Conservation (phyloP, 2,888 invertebrate genomes). For the Strigamia maritima region DNA sequence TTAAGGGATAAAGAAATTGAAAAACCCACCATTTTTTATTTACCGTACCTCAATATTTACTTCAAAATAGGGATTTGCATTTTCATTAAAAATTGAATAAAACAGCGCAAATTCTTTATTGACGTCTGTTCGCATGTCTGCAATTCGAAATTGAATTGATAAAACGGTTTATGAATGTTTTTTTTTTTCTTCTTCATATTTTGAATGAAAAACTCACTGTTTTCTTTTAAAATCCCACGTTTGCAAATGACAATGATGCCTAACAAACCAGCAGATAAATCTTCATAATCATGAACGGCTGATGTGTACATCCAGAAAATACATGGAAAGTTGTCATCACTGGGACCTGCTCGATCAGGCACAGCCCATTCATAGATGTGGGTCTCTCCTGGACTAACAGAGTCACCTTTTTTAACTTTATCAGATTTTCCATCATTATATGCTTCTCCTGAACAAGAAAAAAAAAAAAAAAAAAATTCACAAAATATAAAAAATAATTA, state of each 20-base stretch:
- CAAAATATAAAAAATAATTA: too few species aligned
- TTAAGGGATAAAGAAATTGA: neutral
- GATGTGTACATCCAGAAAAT: constrained; percentile 43
- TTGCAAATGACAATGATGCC: constrained; percentile 43
- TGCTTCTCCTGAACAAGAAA: neutral
- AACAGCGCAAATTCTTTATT: constrained; percentile 43
- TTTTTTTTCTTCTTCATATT: neutral
- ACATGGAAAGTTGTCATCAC: constrained; percentile 42
- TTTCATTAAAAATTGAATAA: constrained; percentile 43
- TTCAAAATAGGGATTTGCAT: constrained; percentile 45
- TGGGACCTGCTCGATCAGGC: constrained; percentile 43
- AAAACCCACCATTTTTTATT: neutral
- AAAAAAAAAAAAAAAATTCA: too few species aligned
- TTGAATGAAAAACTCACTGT: neutral
- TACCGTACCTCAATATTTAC: too few species aligned
- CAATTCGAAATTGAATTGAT: too few species aligned
- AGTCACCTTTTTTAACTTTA: constrained; percentile 34
- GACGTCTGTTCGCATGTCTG: constrained; percentile 17
- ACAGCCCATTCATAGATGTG: constrained; percentile 43
- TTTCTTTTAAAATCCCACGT: neutral
- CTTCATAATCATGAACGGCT: constrained; percentile 40
- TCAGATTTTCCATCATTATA: neutral
- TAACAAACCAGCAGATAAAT: constrained; percentile 43
- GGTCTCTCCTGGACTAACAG: constrained; percentile 40
- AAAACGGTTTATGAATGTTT: neutral